A percentile compares a stretch with the other conserved stretches of the same genome.
Conservation (phyloP, 2,113 vertebrate species). For the Ornithorhynchus anatinus region DNA sequence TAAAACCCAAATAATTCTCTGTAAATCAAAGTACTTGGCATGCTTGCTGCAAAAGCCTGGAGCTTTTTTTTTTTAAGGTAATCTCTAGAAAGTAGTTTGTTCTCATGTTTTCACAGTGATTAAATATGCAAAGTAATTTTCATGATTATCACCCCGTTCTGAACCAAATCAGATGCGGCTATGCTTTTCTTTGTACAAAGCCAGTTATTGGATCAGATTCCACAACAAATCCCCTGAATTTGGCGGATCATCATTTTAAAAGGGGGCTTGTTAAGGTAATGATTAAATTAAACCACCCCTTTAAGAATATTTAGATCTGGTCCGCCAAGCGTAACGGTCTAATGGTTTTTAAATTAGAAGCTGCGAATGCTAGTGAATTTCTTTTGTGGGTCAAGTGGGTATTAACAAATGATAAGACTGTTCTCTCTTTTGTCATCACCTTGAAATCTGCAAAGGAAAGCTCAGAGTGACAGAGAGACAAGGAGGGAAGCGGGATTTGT, state of each 20-base stretch:
- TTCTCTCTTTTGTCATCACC: slow-evolving; percentile 79
- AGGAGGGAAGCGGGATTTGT: slow-evolving; percentile 45
- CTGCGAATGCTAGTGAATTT: slow-evolving; percentile 74
- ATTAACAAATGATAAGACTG: slow-evolving; percentile 82
- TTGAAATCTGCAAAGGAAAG: slow-evolving; percentile 77
- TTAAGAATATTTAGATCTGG: slow-evolving; percentile 96
- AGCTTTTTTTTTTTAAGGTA: slow-evolving; percentile 72
- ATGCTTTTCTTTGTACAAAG: slow-evolving; percentile 78
- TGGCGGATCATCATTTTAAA: slow-evolving; percentile 92
- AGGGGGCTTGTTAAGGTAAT: slow-evolving; percentile 96
- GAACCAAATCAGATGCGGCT: slow-evolving; percentile 83
- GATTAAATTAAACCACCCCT: slow-evolving; percentile 98
- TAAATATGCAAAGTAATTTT: slow-evolving; percentile 89
- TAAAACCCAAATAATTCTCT: slow-evolving; percentile 75
- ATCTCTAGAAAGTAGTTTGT: slow-evolving; percentile 82
- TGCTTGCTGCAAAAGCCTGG: slow-evolving; percentile 73
- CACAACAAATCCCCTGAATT: slow-evolving; percentile 93
- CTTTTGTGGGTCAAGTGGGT: slow-evolving; percentile 83
- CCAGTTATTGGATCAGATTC: slow-evolving; percentile 91
- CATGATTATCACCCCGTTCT: slow-evolving; percentile 80
- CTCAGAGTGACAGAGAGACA: slow-evolving; percentile 52
- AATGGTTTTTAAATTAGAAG: slow-evolving; percentile 92
- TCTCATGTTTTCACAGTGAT: slow-evolving; percentile 80
- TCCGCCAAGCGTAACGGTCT: slow-evolving; percentile 91
- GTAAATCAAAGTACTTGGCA: slow-evolving; percentile 76